Conservation (phyloP, 2,797 vertebrate species). For the Eulemur coronatus region DNA sequence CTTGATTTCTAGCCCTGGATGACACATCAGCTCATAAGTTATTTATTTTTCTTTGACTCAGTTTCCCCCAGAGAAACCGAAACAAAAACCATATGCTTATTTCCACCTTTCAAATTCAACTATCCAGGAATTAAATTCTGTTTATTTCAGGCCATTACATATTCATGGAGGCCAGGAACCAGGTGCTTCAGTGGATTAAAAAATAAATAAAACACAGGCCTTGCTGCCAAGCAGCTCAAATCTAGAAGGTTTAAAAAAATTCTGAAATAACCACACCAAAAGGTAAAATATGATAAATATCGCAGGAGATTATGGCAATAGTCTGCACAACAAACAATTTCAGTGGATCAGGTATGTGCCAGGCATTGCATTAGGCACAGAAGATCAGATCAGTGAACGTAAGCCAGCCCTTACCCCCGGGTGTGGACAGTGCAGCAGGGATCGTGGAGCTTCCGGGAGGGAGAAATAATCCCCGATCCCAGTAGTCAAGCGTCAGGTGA, state of each 20-base stretch:
- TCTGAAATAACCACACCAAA: not conserved
- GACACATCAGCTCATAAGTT: not conserved
- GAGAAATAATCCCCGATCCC: not conserved
- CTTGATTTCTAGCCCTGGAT: not conserved
- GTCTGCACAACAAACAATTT: not conserved
- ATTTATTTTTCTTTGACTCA: slow-evolving; percentile 12
- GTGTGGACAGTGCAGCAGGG: accelerated
- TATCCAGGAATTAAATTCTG: not conserved
- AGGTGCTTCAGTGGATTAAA: not conserved
- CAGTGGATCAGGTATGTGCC: not conserved
- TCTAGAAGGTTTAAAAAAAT: not conserved
- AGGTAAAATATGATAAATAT: not conserved
- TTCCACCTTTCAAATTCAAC: not conserved
- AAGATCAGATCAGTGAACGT: not conserved
- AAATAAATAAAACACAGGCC: slow-evolving; percentile 19
- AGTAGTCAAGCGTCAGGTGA: accelerated
- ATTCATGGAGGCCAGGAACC: not conserved
- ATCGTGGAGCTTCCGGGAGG: not conserved
- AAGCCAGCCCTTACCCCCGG: too few species aligned
- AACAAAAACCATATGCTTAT: not conserved
- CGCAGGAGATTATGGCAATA: not conserved
- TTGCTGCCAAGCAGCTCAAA: not conserved
- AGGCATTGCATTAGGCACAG: not conserved
- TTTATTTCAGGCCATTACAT: slow-evolving; percentile 53
- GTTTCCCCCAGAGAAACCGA: not conserved